phyloP scores from a whole-genome alignment of 2,888 invertebrate genomes.

The Listrodromus nycthemerus region DNA sequence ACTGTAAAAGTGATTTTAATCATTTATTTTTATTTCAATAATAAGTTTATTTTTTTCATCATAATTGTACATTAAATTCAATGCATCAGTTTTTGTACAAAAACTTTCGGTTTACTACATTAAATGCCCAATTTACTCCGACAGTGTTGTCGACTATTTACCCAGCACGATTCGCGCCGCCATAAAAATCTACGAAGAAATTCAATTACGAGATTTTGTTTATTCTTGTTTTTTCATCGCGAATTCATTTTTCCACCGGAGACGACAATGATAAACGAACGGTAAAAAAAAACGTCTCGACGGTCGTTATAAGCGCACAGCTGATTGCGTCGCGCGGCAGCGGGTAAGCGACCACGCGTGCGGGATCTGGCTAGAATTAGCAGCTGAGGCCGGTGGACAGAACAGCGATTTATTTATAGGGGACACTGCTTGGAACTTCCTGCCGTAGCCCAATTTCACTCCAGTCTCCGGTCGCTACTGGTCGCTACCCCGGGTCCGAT shows the following conservation, averaged over 20 bases:
- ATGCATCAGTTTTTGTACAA: too few species aligned
- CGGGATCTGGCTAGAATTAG: conserved; percentile 11
- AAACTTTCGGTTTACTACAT: too few species aligned
- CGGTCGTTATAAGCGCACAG: not conserved
- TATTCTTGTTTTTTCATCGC: not conserved
- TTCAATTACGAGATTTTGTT: not conserved
- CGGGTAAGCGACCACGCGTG: conserved; percentile 18
- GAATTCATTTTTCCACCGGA: not conserved
- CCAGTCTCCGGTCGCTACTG: conserved; percentile 32
- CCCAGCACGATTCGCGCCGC: too few species aligned
- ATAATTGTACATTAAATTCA: too few species aligned
- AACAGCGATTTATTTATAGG: conserved; percentile 49
- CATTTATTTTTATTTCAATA: too few species aligned
- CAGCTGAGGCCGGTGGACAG: conserved; percentile 33
- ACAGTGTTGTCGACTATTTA: too few species aligned
- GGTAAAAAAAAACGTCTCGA: not conserved
- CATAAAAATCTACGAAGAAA: too few species aligned
- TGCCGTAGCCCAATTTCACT: conserved; percentile 34
- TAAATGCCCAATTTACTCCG: too few species aligned
- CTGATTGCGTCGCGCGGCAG: conserved; percentile 3
- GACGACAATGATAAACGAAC: not conserved
- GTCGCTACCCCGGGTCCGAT: conserved; percentile 22
- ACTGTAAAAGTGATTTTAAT: too few species aligned
- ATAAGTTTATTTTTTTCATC: too few species aligned
- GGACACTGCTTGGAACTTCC: conserved; percentile 43